Evolutionary conservation across 2,113 vertebrate species (phyloP).

Genomic region (Microcebus griseorufus): DNA sequence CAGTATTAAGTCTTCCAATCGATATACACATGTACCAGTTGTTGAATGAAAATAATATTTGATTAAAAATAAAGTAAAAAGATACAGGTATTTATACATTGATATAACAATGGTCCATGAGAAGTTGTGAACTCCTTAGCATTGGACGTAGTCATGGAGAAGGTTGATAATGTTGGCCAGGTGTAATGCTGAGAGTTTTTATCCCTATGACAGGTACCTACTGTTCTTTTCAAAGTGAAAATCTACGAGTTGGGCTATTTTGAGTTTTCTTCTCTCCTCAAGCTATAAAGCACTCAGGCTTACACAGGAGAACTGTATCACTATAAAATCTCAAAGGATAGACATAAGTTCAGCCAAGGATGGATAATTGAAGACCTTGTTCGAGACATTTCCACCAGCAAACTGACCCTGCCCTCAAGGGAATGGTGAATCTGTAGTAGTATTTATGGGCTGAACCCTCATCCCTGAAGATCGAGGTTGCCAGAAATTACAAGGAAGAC

Average conservation of each 20-base stretch:
- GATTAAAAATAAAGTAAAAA: neutral
- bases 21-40: neutral
- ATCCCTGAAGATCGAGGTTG: neutral
- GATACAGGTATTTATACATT: neutral
- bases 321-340: constrained; percentile 31
- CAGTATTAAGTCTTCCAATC: neutral
- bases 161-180: neutral
- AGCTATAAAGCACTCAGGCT: neutral
- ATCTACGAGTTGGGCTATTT: neutral
- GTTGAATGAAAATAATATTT: constrained; percentile 25
- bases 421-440: neutral
- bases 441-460: neutral
- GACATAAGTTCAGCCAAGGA: neutral
- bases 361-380: neutral
- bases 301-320: neutral
- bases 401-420: neutral
- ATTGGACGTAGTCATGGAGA: neutral
- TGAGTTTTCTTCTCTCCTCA: neutral
- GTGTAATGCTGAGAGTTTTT: neutral
- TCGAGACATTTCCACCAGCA: neutral
- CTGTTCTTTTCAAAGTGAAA: neutral
- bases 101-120: neutral
- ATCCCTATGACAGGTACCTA: neutral
- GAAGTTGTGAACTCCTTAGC: neutral
- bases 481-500: neutral